Conservation (phyloP, 2,888 invertebrate species). For the Hemistola chrysoprasaria region DNA sequence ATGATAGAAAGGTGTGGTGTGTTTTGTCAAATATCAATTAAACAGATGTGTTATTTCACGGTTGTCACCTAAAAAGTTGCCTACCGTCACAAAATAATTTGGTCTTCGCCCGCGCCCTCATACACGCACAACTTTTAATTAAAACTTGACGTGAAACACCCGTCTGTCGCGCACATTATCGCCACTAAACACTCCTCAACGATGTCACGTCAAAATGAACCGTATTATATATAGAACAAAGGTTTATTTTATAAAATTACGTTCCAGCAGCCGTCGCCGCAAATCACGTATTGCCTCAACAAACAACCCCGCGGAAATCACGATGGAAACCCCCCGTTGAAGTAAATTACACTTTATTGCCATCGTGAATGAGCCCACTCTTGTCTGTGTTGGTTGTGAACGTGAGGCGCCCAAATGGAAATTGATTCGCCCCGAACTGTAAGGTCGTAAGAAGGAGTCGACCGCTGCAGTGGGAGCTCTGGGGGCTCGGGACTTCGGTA, state of each 20-base stretch:
- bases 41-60: conserved; percentile 14
- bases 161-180: conserved; percentile 32
- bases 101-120: conserved; percentile 18
- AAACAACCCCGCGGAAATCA: conserved; percentile 61
- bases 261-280: conserved; percentile 57
- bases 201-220: conserved; percentile 36
- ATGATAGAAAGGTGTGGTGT: no score
- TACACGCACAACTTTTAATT: conserved; percentile 55
- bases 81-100: conserved; percentile 3
- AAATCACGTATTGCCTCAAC: conserved; percentile 75
- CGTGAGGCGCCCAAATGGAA: conserved; percentile 61
- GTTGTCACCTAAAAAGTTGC: conserved; percentile 11
- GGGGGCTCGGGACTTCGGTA: no score
- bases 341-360: conserved; percentile 62
- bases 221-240: conserved; percentile 42
- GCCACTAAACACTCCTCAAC: conserved; percentile 34
- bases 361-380: conserved; percentile 42
- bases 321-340: conserved; percentile 43
- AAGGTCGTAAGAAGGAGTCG: conserved; percentile 60
- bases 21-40: conserved; percentile 3
- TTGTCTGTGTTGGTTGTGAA: conserved; percentile 33
- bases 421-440: conserved; percentile 69
- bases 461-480: conserved; percentile 41
- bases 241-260: conserved; percentile 41
- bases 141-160: conserved; percentile 52